A percentile compares a stretch with the other conserved stretches of the same genome.
Evolutionary conservation across 37 sponge, comb jelly and placozoan genomes (phyloP).

Genomic region (Diacarnus erythraeanus): DNA sequence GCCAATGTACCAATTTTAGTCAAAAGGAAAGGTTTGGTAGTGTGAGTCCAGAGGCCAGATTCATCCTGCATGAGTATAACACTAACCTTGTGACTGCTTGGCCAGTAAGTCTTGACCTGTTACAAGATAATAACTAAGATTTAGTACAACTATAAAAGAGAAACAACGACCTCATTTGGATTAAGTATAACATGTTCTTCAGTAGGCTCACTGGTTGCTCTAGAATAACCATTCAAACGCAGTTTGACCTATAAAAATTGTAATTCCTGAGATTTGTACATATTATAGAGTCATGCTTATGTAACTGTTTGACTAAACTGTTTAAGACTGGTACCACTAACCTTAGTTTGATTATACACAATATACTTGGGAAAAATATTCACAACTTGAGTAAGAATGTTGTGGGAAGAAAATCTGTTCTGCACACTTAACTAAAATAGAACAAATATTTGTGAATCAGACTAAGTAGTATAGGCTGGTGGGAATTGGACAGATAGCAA

Average conservation of each 20-base stretch:
- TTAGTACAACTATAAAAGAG: neutral
- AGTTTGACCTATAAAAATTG: neutral
- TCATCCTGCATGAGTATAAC: neutral
- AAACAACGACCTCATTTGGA: neutral
- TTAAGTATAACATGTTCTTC: neutral
- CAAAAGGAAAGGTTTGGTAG: neutral
- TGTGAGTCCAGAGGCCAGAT: neutral
- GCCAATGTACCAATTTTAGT: neutral
- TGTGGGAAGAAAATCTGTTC: neutral
- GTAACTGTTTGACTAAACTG: neutral
- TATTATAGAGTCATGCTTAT: neutral
- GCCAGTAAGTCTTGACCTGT: neutral
- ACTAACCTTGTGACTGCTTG: neutral
- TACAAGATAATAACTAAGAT: neutral
- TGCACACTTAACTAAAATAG: slow-evolving; percentile 1
- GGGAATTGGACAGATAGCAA: neutral
- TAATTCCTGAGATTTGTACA: no score
- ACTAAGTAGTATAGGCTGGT: no score
- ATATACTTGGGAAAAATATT: slow-evolving; percentile 6
- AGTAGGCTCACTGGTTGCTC: neutral
- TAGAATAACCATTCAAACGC: slow-evolving; percentile 3
- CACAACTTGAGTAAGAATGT: slow-evolving; percentile 11
- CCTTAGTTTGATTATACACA: slow-evolving; percentile 12
- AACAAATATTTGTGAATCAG: no score
- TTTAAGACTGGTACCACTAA: neutral